A percentile compares a stretch with the other conserved stretches of the same genome.
Evolutionary conservation across 1,140 invertebrate genomes (phyloP).

Genomic region (Cydia fagiglandana): DNA sequence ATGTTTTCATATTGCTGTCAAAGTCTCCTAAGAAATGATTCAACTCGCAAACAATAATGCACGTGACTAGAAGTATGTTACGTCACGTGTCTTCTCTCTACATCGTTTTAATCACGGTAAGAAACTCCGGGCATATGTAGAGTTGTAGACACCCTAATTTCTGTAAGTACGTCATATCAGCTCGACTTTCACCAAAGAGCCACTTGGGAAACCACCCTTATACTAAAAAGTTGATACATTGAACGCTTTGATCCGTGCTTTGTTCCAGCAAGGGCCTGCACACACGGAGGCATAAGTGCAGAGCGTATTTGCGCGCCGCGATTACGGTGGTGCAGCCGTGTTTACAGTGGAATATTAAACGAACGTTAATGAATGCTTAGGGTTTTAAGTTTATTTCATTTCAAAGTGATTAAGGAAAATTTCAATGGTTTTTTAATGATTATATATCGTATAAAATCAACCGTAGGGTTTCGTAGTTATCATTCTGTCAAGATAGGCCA

Average conservation of each 20-base stretch:
- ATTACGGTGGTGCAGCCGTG: constrained; percentile 54
- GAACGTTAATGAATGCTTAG: constrained; percentile 1
- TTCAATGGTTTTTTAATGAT: not conserved
- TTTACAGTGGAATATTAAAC: constrained; percentile 26
- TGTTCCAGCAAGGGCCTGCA: constrained; percentile 58
- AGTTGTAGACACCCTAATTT: too few relatives aligned
- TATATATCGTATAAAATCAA: not conserved
- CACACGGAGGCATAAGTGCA: constrained; percentile 66
- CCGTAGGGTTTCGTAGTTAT: too few relatives aligned
- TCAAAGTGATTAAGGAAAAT: not conserved
- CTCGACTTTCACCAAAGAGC: not conserved
- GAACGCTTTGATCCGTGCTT: constrained; percentile 56
- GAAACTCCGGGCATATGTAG: too few relatives aligned
- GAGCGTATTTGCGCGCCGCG: constrained; percentile 67
- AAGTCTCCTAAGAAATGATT: too few relatives aligned
- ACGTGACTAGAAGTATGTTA: too few relatives aligned
- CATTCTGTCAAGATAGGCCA: too few relatives aligned
- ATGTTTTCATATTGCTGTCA: too few relatives aligned
- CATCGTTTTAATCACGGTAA: too few relatives aligned
- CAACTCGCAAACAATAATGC: too few relatives aligned
- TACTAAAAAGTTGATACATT: constrained; percentile 57
- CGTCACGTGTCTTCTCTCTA: too few relatives aligned
- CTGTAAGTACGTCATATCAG: not conserved
- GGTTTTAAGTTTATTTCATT: not conserved
- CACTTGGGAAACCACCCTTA: constrained; percentile 41